These are phyloP conservation scores for Plecturocebus donacophilus DNA, from an alignment of 2,113 vertebrate species.

Conservation along the genomic window DNA sequence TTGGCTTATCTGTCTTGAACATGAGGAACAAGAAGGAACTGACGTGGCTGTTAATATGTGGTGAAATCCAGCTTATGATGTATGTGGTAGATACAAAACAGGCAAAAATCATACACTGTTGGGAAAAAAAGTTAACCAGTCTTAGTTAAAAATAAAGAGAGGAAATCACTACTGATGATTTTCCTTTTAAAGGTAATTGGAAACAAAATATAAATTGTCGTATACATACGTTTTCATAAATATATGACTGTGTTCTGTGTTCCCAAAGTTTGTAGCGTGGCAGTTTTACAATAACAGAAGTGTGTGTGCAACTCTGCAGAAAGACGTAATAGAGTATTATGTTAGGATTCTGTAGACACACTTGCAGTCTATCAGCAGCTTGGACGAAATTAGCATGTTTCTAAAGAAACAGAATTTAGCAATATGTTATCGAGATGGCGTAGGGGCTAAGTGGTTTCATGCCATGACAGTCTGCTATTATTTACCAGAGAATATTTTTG, in stretches of 20 bases:
- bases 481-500: constrained; percentile 11
- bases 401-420: not conserved
- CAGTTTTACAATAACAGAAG: not conserved
- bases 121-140: not conserved
- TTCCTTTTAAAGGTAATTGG: constrained; percentile 13
- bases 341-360: not conserved
- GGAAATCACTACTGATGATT: not conserved
- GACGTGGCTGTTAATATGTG: not conserved
- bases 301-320: not conserved
- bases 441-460: not conserved
- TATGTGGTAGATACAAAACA: not conserved
- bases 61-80: not conserved
- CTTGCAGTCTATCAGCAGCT: not conserved
- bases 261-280: not conserved
- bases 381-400: not conserved
- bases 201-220: constrained; percentile 21
- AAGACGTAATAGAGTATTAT: not conserved
- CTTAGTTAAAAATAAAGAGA: not conserved
- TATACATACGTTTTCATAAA: not conserved
- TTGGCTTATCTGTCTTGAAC: no score
- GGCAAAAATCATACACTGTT: not conserved
- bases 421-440: not conserved
- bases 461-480: not conserved
- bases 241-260: not conserved
- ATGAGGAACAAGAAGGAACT: no score